A percentile compares a stretch with the other conserved stretches of the same genome.
These are phyloP conservation scores for Elanus axillaris DNA, from an alignment of 2,113 vertebrate genomes.

Conservation along the genomic window DNA sequence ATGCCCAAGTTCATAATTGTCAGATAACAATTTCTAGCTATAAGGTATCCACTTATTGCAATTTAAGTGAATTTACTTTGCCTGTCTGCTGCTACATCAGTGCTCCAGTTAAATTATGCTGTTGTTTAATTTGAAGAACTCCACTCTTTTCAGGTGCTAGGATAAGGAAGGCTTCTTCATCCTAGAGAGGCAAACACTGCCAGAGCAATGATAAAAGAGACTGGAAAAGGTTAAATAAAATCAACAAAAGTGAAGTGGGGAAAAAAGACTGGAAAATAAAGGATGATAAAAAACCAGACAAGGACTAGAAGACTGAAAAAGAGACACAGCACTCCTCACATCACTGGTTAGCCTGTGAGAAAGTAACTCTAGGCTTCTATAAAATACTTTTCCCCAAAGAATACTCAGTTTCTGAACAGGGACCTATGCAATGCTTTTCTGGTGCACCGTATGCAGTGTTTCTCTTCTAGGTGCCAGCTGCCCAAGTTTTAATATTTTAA, in stretches of 20 bases:
- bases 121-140: background rate
- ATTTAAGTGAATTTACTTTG: background rate
- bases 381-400: background rate
- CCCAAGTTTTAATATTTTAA: background rate
- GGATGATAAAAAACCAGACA: background rate
- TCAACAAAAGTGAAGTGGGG: background rate
- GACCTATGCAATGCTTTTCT: background rate
- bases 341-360: background rate
- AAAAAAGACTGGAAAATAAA: background rate
- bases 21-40: background rate
- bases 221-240: background rate
- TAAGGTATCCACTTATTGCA: background rate
- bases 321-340: background rate
- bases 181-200: background rate
- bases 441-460: background rate
- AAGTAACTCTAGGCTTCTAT: background rate
- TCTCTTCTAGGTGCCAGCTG: background rate
- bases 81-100: background rate
- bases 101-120: background rate
- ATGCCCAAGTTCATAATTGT: background rate
- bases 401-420: background rate
- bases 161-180: background rate
- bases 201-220: background rate
- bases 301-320: background rate
- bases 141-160: background rate